A percentile compares a stretch with the other conserved stretches of the same genome.
Conservation (phyloP, 2,888 invertebrate species). For the Clepsis dumicolana region DNA sequence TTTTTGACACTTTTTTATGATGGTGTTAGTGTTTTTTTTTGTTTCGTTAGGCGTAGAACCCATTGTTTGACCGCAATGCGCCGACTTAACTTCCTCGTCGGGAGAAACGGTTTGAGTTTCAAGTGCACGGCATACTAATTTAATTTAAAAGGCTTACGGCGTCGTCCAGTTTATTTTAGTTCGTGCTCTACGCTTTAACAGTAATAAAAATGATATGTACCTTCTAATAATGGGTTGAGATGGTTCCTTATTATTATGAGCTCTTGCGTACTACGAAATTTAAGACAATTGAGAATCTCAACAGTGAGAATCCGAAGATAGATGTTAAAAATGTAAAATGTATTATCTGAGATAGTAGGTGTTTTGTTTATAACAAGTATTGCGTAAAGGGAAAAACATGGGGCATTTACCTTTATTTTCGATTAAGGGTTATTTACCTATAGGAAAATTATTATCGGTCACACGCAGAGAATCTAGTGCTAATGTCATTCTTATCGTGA, state of each 20-base stretch:
- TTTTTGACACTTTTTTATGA: background rate
- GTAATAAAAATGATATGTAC: background rate
- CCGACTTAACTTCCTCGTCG: slow-evolving; percentile 1
- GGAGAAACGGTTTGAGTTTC: slow-evolving; percentile 22
- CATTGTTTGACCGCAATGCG: background rate
- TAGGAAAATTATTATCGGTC: slow-evolving; percentile 18
- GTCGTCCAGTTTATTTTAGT: slow-evolving; percentile 22
- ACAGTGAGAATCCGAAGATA: too few relatives aligned
- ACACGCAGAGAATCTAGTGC: slow-evolving; percentile 1
- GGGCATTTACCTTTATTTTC: background rate
- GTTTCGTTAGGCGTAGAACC: background rate
- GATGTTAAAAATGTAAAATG: background rate
- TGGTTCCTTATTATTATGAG: background rate
- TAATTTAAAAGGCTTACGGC: slow-evolving; percentile 35
- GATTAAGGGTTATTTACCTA: slow-evolving; percentile 32
- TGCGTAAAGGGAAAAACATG: background rate
- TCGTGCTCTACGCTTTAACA: background rate
- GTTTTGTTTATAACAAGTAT: background rate
- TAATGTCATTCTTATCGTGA: slow-evolving; percentile 4
- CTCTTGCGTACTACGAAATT: background rate
- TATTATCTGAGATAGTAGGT: background rate
- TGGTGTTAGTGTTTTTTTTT: background rate
- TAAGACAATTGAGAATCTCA: too few relatives aligned
- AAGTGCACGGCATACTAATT: slow-evolving; percentile 33
- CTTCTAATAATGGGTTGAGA: background rate